Evolutionary conservation across 53 echinoderm and acorn worm species (phyloP).

Genomic region (Holothuria scabra): DNA sequence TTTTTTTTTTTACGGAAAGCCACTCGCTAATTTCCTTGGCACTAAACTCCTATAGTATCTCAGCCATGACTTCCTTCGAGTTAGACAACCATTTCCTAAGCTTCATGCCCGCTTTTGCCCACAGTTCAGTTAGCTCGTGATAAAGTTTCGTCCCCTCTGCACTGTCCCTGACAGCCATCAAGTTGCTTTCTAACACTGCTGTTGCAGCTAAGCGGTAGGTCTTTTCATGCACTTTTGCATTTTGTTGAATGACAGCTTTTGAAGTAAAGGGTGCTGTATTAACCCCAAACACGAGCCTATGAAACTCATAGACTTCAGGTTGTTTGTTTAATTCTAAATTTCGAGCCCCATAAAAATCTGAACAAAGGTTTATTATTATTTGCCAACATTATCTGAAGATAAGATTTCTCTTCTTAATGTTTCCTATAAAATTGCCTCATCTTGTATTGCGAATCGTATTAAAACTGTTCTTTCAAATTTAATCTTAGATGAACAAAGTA

Average conservation of each 20-base stretch:
- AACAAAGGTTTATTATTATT: constrained; percentile 31
- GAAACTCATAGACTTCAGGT: constrained; percentile 45
- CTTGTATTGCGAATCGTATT: no score
- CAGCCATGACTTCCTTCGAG: constrained; percentile 57
- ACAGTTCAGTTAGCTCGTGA: constrained; percentile 32
- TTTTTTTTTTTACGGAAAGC: constrained; percentile 57
- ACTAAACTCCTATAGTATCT: constrained; percentile 59
- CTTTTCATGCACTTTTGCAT: constrained; percentile 24
- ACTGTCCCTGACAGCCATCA: constrained; percentile 35
- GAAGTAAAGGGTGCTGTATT: constrained; percentile 48
- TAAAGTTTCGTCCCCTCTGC: neutral
- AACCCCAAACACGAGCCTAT: constrained; percentile 40
- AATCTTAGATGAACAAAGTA: no score
- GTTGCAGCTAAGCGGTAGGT: constrained; percentile 21
- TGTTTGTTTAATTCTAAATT: neutral
- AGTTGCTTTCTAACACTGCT: constrained; percentile 19
- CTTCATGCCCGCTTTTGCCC: constrained; percentile 41
- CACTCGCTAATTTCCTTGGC: constrained; percentile 62
- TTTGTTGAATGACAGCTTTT: constrained; percentile 13
- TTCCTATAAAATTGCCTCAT: no score
- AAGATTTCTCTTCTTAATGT: no score
- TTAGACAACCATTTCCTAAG: constrained; percentile 66
- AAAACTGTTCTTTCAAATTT: no score
- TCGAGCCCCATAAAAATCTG: constrained; percentile 47
- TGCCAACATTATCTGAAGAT: constrained; percentile 15